Base-by-base conservation (phyloP, 92 coral and sea anemone species). In the Parazoanthus swiftii region DNA sequence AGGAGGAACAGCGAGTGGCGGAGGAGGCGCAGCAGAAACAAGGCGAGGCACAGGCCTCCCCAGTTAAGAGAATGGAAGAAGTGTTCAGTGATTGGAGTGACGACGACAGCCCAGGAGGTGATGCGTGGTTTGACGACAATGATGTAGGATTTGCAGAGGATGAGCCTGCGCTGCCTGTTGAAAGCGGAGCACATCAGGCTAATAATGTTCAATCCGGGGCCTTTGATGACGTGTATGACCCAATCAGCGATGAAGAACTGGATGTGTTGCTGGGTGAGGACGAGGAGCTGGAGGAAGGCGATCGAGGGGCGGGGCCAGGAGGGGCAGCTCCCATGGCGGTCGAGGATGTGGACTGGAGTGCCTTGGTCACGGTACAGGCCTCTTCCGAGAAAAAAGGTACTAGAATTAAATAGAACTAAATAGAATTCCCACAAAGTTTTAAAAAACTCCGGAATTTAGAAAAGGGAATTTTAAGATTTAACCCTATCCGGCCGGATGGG, bases 51-150 rank as follows among this genome's bases (percentile, higher is more conserved):
- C 90, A 86, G 43, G 51, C 90, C 74, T 46, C 90, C 39, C 77
- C 90, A 46, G 76, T 70, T 77, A 92, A 90, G 86, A 77, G 85
- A 21, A 85, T 82, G 46, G 95, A 92, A 18, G 95, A 81, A 50
- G 94, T 95, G 85, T 97, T 97, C 74, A 97, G 99, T 65, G 99
- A 97, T 73, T 97, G 98, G 99, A 97, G 99, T 73, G 99, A 94
- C 76, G 98, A 92, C 77, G 98, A 95, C 44, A 95, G 98, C 80
- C 96, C 98, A 8, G 93, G 93, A 20, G 99, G 95, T 58, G 98
- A 90, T 36, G 89, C 88, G 6, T 95, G 95, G 97, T 89, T 89
- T 54, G 98, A 97, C 77, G 89, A 86, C 2, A 91, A 91, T 86
- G 92, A 90, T 71, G 84, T 90, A 54, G 92, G 88, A 46, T 77